phyloP scores from a whole-genome alignment of 2,113 vertebrate genomes.

The Sciurus niger region DNA sequence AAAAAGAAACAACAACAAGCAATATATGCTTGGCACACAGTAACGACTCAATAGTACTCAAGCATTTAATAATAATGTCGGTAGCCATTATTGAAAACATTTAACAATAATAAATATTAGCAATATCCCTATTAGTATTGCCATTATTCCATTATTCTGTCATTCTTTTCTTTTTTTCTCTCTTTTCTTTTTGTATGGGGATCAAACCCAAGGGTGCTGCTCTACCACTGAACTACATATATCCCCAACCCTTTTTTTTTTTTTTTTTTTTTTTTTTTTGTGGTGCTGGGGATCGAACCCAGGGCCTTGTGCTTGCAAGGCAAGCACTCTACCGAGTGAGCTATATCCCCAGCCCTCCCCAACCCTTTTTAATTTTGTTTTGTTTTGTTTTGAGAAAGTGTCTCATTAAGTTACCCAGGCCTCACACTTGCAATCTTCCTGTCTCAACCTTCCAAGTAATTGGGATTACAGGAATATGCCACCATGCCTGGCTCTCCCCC shows the following conservation, averaged over 20 bases:
- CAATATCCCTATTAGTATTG: background rate
- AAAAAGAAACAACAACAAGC: background rate
- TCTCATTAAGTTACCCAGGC: too few species aligned
- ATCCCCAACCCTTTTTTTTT: background rate
- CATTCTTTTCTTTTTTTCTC: background rate
- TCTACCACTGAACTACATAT: background rate
- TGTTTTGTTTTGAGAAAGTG: too few species aligned
- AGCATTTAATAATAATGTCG: background rate
- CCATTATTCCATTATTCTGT: background rate
- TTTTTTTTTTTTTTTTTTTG: too few species aligned
- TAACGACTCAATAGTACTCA: background rate
- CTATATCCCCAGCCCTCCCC: too few species aligned
- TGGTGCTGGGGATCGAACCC: too few species aligned
- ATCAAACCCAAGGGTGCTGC: background rate
- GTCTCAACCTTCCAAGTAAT: background rate
- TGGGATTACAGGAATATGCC: background rate
- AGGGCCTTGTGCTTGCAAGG: too few species aligned
- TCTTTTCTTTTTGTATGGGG: background rate
- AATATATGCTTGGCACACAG: background rate
- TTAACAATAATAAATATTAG: background rate
- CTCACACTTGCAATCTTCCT: background rate
- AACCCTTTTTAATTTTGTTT: background rate
- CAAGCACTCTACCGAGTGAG: too few species aligned
- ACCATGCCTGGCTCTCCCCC: background rate
- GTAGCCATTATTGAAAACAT: background rate